phyloP scores from a whole-genome alignment of 2,113 vertebrate genomes.

The Oreocharis arfaki region DNA sequence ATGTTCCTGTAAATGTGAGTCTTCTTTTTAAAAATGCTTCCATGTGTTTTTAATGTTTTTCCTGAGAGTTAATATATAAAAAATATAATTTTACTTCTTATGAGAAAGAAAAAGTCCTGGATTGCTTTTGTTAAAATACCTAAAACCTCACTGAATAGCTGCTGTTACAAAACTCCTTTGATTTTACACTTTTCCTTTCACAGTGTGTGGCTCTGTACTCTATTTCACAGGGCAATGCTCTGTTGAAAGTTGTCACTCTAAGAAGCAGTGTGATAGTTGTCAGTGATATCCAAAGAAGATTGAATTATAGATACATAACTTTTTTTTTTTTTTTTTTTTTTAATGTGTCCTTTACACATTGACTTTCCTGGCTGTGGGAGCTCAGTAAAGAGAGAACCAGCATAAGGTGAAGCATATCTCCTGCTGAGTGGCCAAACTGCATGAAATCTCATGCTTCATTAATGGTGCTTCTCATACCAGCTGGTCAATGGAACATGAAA shows the following conservation, averaged over 20 bases:
- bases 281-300: constrained; percentile 52
- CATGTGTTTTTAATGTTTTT: not conserved
- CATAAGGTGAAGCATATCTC: constrained; percentile 50
- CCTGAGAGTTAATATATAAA: not conserved
- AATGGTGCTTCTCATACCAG: constrained; percentile 67
- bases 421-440: constrained; percentile 61
- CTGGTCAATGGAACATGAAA: constrained; percentile 73
- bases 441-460: constrained; percentile 69
- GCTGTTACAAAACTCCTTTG: constrained; percentile 57
- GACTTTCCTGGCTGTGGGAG: constrained; percentile 27
- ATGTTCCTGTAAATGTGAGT: not conserved
- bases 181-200: constrained; percentile 65
- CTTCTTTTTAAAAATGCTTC: not conserved
- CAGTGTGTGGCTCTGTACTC: constrained; percentile 52
- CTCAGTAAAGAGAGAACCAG: constrained; percentile 29
- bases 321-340: constrained; percentile 23
- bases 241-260: constrained; percentile 57
- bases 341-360: constrained; percentile 38
- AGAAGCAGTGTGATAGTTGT: constrained; percentile 41
- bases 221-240: constrained; percentile 70
- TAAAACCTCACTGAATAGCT: constrained; percentile 56
- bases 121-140: constrained; percentile 49
- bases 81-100: constrained; percentile 14
- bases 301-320: constrained; percentile 47
- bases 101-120: not conserved